Evolutionary conservation across 2,888 invertebrate species (phyloP).

Genomic region (Trachelus troglodyta): DNA sequence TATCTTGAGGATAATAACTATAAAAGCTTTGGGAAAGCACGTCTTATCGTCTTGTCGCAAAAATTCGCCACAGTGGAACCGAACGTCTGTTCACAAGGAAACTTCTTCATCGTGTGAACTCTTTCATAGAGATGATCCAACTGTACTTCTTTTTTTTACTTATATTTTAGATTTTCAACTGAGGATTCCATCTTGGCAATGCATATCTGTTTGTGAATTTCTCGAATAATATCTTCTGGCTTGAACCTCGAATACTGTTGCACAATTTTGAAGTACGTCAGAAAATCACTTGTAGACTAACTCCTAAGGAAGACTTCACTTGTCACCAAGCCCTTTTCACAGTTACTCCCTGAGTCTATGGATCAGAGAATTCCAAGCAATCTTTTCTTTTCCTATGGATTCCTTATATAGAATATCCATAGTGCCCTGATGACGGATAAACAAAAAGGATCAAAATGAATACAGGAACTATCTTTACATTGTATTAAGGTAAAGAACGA

Average conservation of each 20-base stretch:
- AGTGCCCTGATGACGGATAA: neutral
- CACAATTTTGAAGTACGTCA: conserved; percentile 14
- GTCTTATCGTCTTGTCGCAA: conserved; percentile 13
- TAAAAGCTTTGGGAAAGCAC: conserved; percentile 50
- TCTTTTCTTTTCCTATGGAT: conserved; percentile 13
- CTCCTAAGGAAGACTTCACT: conserved; percentile 26
- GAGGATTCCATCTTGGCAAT: neutral
- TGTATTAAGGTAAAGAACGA: neutral
- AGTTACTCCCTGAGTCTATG: neutral
- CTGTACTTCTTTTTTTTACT: neutral
- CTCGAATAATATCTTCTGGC: neutral
- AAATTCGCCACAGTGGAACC: conserved; percentile 7
- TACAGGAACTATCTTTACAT: neutral
- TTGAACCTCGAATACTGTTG: neutral
- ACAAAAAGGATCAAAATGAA: neutral
- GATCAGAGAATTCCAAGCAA: conserved; percentile 24
- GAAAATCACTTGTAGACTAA: conserved; percentile 32
- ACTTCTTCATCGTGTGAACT: conserved; percentile 10
- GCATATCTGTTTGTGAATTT: neutral
- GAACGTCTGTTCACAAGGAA: conserved; percentile 27
- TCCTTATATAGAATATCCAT: conserved; percentile 13
- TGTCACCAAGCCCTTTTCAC: conserved; percentile 21
- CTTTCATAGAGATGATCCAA: neutral
- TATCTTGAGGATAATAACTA: conserved; percentile 60
- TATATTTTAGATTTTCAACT: too few relatives aligned